These are phyloP conservation scores for Gambusia yucatana DNA, from an alignment of 2,797 vertebrate species.

Conservation along the genomic window DNA sequence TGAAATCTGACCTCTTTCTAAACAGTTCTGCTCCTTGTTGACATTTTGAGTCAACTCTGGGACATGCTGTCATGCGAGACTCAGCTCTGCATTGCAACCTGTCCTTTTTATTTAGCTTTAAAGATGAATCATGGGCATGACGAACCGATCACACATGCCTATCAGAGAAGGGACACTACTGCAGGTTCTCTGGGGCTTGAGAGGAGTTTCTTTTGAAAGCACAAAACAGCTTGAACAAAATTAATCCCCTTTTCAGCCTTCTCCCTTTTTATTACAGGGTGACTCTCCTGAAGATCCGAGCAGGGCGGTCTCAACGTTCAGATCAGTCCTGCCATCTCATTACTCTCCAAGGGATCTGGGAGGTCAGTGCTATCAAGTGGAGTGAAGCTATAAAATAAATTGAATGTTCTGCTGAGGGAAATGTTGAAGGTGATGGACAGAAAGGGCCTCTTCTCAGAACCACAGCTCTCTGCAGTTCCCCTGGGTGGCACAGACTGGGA, in stretches of 20 bases:
- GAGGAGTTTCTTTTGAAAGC: slow-evolving; percentile 57
- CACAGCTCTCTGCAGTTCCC: slow-evolving; percentile 54
- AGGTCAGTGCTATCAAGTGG: slow-evolving; percentile 79
- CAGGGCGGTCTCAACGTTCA: slow-evolving; percentile 61
- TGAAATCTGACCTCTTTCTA: slow-evolving; percentile 57
- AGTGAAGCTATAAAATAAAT: slow-evolving; percentile 82
- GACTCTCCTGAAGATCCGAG: slow-evolving; percentile 56
- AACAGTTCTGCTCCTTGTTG: slow-evolving; percentile 50
- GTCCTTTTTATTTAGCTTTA: slow-evolving; percentile 57
- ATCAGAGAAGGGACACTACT: slow-evolving; percentile 49
- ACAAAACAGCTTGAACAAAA: slow-evolving; percentile 46
- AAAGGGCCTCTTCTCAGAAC: slow-evolving; percentile 59
- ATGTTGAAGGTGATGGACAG: slow-evolving; percentile 80
- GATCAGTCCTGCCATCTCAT: slow-evolving; percentile 75
- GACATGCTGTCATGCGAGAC: slow-evolving; percentile 45
- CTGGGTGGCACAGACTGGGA: slow-evolving; percentile 58
- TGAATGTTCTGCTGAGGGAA: slow-evolving; percentile 77
- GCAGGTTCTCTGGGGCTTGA: slow-evolving; percentile 26
- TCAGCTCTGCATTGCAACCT: slow-evolving; percentile 18
- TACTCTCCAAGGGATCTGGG: slow-evolving; percentile 70
- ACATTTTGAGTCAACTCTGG: slow-evolving; percentile 57
- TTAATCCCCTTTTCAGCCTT: slow-evolving; percentile 52
- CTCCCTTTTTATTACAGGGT: slow-evolving; percentile 38
- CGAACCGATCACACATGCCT: slow-evolving; percentile 61
- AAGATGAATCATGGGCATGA: slow-evolving; percentile 55